Evolutionary conservation across 2,113 vertebrate species (phyloP), one percentile per base, ranked within the genome.

Genomic region (Phainopepla nitens): DNA sequence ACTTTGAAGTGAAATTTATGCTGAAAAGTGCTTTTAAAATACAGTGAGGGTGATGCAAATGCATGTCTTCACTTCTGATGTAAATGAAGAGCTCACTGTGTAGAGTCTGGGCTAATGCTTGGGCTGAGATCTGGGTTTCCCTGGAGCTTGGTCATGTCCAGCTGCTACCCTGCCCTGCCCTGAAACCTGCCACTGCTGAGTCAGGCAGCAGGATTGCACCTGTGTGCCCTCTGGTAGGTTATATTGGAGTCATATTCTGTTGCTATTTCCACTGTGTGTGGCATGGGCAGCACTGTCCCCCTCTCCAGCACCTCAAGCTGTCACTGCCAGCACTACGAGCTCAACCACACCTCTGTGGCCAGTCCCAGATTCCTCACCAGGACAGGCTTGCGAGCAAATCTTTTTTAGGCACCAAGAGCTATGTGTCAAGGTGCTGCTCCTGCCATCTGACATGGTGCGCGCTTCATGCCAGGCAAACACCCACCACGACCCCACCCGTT

Each of bases 331-430:
- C 31, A 6, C 50, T 2, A 0, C 0, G n/a, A 19, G 27, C 53
- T 62, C 42, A 1, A 11, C 51, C n/a, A 2, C 13, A 11, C 27
- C 25, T 0, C 33, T 2, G 3, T 0, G 8, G 45, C 31, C n/a
- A 18, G 41, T 7, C 33, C 28, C 13, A 0, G 0, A 1, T 3
- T 61, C 47, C 62, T 57, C 36, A 7, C 22, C 6, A 2, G 0
- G 1, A 13, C 8, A 4, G 27, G 13, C 28, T 13, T 6, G 11
- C 29, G 36, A 15, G 21, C 16, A 6, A 15, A 27, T 50, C 11
- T 10, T 15, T 57, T 33, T 6, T 23, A 31, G 17, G 19, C 44
- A 31, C 29, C 18, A 2, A 4, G 41, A 22, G 28, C 69, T 41
- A 0, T 2, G 6, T 44, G 8, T 21, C 9, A 4, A 3, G 5